Conservation (phyloP, 2,888 invertebrate species). For the Heliconius hortense region DNA sequence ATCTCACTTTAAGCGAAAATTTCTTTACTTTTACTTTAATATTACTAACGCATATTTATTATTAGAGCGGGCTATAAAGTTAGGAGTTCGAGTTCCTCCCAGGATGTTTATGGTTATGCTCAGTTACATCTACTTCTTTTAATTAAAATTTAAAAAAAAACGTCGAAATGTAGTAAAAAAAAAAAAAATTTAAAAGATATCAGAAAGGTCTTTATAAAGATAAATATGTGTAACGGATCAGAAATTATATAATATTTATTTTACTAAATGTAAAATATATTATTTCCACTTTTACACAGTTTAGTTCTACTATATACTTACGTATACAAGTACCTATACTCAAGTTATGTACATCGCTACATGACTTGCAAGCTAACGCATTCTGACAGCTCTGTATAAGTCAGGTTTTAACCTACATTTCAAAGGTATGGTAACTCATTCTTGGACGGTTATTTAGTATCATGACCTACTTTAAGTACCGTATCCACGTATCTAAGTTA, state of each 20-base stretch:
- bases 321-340: not conserved
- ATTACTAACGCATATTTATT: not conserved
- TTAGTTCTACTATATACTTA: too few species aligned
- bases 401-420: constrained; percentile 35
- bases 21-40: too few species aligned
- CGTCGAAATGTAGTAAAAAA: not conserved
- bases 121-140: not conserved
- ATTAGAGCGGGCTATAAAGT: not conserved
- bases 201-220: too few species aligned
- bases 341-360: constrained; percentile 1
- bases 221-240: too few species aligned
- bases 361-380: constrained; percentile 25
- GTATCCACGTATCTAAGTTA: constrained; percentile 40
- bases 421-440: constrained; percentile 35
- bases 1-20: not conserved
- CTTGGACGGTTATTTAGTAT: constrained; percentile 37
- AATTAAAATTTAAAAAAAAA: not conserved
- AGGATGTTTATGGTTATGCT: not conserved
- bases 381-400: constrained; percentile 20
- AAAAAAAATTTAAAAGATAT: too few species aligned
- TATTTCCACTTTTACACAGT: too few species aligned
- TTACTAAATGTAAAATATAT: too few species aligned
- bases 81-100: not conserved
- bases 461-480: constrained; percentile 46
- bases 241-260: too few species aligned